Base-by-base conservation (phyloP, 2,797 vertebrate genomes). In the Pseudotriccus pelzelni region DNA sequence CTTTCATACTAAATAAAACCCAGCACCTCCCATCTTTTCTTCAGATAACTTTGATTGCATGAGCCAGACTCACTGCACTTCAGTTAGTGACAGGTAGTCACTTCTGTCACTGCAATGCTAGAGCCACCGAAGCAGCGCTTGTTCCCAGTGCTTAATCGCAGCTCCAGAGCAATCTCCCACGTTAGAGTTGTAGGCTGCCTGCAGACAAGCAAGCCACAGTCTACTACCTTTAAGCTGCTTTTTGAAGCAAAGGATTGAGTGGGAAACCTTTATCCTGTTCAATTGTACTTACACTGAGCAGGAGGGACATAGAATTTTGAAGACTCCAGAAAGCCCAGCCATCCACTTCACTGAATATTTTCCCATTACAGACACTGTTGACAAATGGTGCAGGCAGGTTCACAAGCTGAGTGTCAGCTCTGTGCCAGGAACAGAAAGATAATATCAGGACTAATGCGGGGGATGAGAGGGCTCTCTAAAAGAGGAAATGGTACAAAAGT, bases 141-240 rank as follows among this genome's bases (percentile, higher is more conserved):
- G 16, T 50, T 75, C 27, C 34, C 62, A 56, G 34, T 15, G 28
- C 32, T 18, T 46, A n/a, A 34, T 64, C 64, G 46, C 0, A 3
- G 28, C 1, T 5, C 17, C 3, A 4, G 32, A 64, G 10, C 11
- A 41, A 23, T 47, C 11, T 50, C 41, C 12, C 1, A 1, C 34
- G 11, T 41, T 68, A n/a, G 34, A 59, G 12, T 3, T 47, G 41
- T 41, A 36, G n/a, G 24, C 36, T 68, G 30, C 28, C 43, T 74
- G n/a, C 17, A 84, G 56, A 70, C 8, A 3, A 6, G 64, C 36
- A 80, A 52, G 52, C 50, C 70, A 47, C 27, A 37, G 11, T 60
- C 22, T 19, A 32, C 23, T 39, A 37, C 4, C 49, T 89, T 30
- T 44, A 72, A 63, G 16, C 8, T 60, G 14, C 1, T 32, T 73